Conservation (phyloP, 1,140 invertebrate genomes). For the Zaprionus ornatus region DNA sequence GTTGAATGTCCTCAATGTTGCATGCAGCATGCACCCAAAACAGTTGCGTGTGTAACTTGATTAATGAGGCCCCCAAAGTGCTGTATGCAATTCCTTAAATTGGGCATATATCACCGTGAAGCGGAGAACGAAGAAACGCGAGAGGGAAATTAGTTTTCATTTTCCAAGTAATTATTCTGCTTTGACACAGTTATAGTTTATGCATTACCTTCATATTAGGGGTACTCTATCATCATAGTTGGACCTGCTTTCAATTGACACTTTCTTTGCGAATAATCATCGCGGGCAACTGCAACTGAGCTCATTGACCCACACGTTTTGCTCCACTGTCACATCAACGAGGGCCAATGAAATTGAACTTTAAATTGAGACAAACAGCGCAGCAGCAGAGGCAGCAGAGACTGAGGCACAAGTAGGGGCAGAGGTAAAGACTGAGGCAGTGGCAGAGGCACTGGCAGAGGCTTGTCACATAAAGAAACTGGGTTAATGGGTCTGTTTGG, state of each 20-base stretch:
- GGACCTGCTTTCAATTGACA: not conserved
- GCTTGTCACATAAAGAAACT: constrained; percentile 52
- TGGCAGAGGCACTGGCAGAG: constrained; percentile 1
- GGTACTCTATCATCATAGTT: not conserved
- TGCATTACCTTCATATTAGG: not conserved
- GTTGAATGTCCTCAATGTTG: constrained; percentile 44
- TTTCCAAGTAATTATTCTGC: not conserved
- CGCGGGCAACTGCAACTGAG: constrained; percentile 40
- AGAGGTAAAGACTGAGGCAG: not conserved
- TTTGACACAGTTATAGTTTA: not conserved
- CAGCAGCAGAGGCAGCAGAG: constrained; percentile 24
- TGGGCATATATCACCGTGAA: constrained; percentile 39
- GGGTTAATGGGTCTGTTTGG: constrained; percentile 78
- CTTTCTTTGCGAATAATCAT: not conserved
- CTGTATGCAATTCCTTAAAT: constrained; percentile 31
- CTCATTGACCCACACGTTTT: constrained; percentile 79
- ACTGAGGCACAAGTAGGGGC: constrained; percentile 15
- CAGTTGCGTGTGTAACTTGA: constrained; percentile 63
- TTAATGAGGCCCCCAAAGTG: constrained; percentile 60
- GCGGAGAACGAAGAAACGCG: not conserved
- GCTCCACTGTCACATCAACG: constrained; percentile 68
- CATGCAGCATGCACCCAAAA: constrained; percentile 18
- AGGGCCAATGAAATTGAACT: constrained; percentile 82
- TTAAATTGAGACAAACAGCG: constrained; percentile 81
- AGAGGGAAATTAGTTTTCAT: not conserved